Base-by-base conservation (phyloP, 2,113 vertebrate species). In the Epinephelus lanceolatus region DNA sequence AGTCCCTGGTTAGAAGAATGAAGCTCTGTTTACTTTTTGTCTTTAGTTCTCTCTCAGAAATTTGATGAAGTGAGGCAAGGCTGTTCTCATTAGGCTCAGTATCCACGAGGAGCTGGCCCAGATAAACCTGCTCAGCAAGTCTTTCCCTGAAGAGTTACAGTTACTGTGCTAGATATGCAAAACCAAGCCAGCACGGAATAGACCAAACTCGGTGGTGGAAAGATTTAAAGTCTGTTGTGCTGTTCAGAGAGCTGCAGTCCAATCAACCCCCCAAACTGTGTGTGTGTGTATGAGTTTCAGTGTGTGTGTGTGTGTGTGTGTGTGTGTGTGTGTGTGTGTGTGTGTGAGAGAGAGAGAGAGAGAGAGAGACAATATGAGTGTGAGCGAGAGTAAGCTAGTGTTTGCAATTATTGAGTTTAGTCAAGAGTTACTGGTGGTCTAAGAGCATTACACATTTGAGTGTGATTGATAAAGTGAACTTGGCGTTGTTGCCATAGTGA, bases 81-180 rank as follows among this genome's bases (percentile, higher is more conserved):
- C 82, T 86, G 86, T 79, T 88, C 85, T 94, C 86, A 83, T 92
- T 89, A 86, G 86, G 61, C 85, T 88, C 81, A 51, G 78, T 85
- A 91, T 92, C 88, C 88, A 72, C 3, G 53, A 86, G 87, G 92
- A 91, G 87, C 83, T 92, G 91, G 92, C 90, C 92, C 89, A 91
- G 88, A 92, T 92, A 93, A 91, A 91, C 83, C 74, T 88, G 81
- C 87, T 89, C 89, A 89, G 90, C 88, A 86, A 87, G 76, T 66
- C 79, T 68, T 65, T 91, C 91, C 85, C 89, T 47, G 45, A 84
- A 92, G 93, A 93, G 56, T 75, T 89, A 84, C 81, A 81, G 89
- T 88, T 87, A 84, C 81, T 91, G 92, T 78, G 85, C 86, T 89
- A 88, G 59, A 92, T 87, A 88, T 90, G 85, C 86, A 89, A 90